These are phyloP conservation scores for Holothuria glaberrima DNA, from an alignment of 35 echinoderm and acorn worm species.

Conservation along the genomic window DNA sequence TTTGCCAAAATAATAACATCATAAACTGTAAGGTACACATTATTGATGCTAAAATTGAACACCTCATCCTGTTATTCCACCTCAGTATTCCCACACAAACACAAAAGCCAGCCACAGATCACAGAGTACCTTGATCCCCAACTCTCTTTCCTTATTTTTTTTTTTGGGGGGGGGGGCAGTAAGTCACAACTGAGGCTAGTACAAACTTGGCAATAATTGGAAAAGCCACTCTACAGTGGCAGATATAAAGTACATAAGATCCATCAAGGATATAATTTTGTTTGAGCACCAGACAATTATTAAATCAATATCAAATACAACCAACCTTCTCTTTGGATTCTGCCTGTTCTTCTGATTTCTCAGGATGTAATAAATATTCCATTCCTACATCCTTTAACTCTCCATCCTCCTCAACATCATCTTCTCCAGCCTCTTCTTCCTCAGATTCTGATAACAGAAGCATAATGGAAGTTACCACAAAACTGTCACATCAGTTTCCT, in stretches of 20 bases:
- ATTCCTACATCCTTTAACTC: constrained; percentile 93
- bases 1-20: too few relatives aligned
- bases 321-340: constrained; percentile 15
- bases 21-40: too few relatives aligned
- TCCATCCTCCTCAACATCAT: constrained; percentile 52
- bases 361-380: constrained; percentile 96
- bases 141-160: background rate
- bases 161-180: background rate
- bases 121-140: too few relatives aligned
- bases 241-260: too few relatives aligned
- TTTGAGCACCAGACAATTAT: background rate
- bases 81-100: too few relatives aligned
- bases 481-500: too few relatives aligned
- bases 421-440: constrained; percentile 74
- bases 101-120: too few relatives aligned
- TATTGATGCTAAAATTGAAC: too few relatives aligned
- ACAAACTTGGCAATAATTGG: background rate
- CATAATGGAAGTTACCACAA: too few relatives aligned
- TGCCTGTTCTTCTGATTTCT: constrained; percentile 78
- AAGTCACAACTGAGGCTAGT: background rate
- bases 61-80: too few relatives aligned
- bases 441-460: constrained; percentile 11
- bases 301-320: background rate
- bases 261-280: background rate
- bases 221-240: too few relatives aligned